phyloP scores from a whole-genome alignment of 2,113 vertebrate species.

The Chaetodon trifascialis region DNA sequence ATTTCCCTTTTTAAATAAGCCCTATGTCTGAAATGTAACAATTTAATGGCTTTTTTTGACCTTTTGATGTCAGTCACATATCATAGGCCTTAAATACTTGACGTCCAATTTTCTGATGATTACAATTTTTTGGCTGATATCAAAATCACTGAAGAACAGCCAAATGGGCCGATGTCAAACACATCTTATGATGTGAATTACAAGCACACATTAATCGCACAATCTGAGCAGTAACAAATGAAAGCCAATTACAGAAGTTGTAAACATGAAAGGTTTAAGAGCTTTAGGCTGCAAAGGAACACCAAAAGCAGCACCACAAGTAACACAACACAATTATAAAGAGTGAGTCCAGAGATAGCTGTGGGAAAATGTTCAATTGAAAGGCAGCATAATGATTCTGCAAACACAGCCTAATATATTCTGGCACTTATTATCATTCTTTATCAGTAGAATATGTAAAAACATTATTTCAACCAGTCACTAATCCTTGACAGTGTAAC shows the following conservation, averaged over 20 bases:
- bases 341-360: neutral
- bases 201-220: neutral
- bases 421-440: neutral
- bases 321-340: slow-evolving; percentile 2
- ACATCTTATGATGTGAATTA: neutral
- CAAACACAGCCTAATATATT: neutral
- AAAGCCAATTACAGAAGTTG: neutral
- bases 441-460: neutral
- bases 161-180: neutral
- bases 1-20: neutral
- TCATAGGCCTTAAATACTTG: neutral
- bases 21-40: neutral
- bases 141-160: neutral
- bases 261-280: neutral
- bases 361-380: neutral
- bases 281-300: slow-evolving; percentile 9
- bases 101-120: neutral
- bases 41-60: neutral
- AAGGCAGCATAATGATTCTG: neutral
- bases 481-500: slow-evolving; percentile 9
- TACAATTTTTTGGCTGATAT: neutral
- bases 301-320: neutral
- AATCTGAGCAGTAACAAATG: slow-evolving; percentile 5
- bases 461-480: neutral
- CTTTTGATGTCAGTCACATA: neutral